phyloP scores from a whole-genome alignment of 2,888 invertebrate species.

The Biston stratarius region DNA sequence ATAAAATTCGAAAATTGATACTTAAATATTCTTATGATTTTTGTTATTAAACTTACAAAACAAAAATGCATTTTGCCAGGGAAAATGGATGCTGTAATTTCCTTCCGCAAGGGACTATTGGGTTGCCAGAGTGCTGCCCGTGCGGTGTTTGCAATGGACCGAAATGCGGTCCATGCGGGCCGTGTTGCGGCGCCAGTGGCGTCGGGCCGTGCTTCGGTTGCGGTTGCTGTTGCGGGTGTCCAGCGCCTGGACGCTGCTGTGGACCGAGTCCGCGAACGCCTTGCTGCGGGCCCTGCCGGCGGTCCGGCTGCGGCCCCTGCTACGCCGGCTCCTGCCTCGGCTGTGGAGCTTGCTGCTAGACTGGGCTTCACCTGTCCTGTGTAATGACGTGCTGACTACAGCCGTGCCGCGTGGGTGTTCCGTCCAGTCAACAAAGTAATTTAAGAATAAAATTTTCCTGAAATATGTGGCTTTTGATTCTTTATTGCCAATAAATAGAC shows the following conservation, averaged over 20 bases:
- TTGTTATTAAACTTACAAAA: neutral
- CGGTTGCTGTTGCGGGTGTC: constrained; percentile 9
- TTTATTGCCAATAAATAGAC: too few species aligned
- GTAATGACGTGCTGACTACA: neutral
- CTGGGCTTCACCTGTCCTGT: neutral
- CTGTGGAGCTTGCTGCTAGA: constrained; percentile 11
- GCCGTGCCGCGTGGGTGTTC: neutral
- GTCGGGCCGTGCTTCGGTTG: constrained; percentile 3
- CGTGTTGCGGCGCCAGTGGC: constrained; percentile 17
- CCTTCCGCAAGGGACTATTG: constrained; percentile 2
- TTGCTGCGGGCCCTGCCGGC: constrained; percentile 9
- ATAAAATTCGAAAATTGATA: neutral
- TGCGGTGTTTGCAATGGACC: constrained; percentile 24
- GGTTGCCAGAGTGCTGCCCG: constrained; percentile 28
- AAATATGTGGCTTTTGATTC: neutral
- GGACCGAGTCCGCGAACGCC: constrained; percentile 5
- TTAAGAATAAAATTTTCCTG: neutral
- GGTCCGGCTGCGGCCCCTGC: constrained; percentile 16
- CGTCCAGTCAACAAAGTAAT: neutral
- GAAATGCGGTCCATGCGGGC: constrained; percentile 13
- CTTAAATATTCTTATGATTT: neutral
- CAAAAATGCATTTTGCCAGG: neutral
- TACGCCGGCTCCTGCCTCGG: constrained; percentile 11
- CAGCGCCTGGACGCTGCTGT: constrained; percentile 10
- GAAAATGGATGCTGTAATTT: constrained; percentile 18